Base-by-base conservation (phyloP, 1,140 invertebrate species). In the Pseudomyrmex concolor region DNA sequence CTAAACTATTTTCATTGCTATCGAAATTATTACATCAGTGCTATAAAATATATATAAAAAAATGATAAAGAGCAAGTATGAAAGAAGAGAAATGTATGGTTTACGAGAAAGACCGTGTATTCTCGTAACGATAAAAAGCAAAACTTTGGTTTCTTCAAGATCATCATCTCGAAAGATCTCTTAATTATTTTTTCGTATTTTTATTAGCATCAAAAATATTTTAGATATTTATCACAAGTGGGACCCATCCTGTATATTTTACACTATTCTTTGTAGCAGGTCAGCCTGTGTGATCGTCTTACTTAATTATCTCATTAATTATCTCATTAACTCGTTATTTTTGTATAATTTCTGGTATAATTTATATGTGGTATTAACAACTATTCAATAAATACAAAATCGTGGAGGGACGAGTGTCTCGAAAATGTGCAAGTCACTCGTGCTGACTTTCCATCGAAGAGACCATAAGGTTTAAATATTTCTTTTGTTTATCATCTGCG, bases 301-400 rank as follows among this genome's bases (percentile, higher is more conserved):
- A 90, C 80, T 85, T 89, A 89, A 84, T 89, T 89, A 89, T 90
- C 89, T 85, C 84, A 84, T 89, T 86, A 89, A 87, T 90, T 90
- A 82, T 5, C 71, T 77, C 70, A 5, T 85, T 89, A 87, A 34
- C 34, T 34, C 34, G 34, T 76, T 57, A 70, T 85, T 80, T 72
- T 64, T 34, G 34, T 34, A 34, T 34, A 34, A 63, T 84, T 85
- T 84, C 59, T 62, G 64, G 70, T 19, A 17, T 84, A 66, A 78
- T 81, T 51, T 12, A 74, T 86, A 85, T 48, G 77, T 84, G 74
- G 72, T 89, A 68, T 4, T 78, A 78, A 86, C 66, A 90, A 89
- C 87, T 91, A 91, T 89, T 87, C 80, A 88, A 91, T 89, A 86
- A 90, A 87, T 89, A 88, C 83, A 87, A 89, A 88, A 91, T 92